Evolutionary conservation across 2,797 vertebrate species (phyloP).

Genomic region (Pangasius larnaudii): DNA sequence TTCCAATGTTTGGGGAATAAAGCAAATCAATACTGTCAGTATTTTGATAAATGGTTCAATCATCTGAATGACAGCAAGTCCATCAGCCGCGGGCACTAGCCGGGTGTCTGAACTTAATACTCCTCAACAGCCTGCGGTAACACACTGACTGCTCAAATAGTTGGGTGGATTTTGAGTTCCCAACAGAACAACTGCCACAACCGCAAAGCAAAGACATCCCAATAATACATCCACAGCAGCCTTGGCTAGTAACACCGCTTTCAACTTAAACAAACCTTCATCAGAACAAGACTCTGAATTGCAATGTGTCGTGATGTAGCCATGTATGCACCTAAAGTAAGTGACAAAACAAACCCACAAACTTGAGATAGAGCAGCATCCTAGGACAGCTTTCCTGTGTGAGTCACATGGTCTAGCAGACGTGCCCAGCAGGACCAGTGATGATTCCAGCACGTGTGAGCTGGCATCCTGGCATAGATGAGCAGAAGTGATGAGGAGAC

Average conservation of each 20-base stretch:
- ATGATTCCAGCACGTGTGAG: constrained; percentile 73
- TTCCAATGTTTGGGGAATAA: constrained; percentile 68
- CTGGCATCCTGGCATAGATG: constrained; percentile 66
- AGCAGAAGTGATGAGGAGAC: constrained; percentile 70
- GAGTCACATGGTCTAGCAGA: constrained; percentile 56
- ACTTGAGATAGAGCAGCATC: constrained; percentile 22
- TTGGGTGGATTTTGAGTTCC: constrained; percentile 47
- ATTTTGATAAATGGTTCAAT: constrained; percentile 78
- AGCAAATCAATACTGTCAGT: constrained; percentile 73
- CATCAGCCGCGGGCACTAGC: constrained; percentile 66
- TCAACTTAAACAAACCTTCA: neutral
- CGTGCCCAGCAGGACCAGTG: constrained; percentile 59
- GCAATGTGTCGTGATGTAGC: neutral
- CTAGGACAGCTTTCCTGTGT: constrained; percentile 36
- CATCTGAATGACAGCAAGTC: constrained; percentile 75
- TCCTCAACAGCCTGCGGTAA: constrained; percentile 62
- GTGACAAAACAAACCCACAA: constrained; percentile 32
- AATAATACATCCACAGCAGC: neutral
- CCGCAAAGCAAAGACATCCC: neutral
- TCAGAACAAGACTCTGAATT: neutral
- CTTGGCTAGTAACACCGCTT: neutral
- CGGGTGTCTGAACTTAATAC: constrained; percentile 62
- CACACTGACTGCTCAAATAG: constrained; percentile 54
- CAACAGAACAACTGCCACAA: constrained; percentile 26
- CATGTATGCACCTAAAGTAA: neutral